These are phyloP conservation scores for Antheraea yamamai DNA, from an alignment of 2,888 invertebrate genomes.

Conservation along the genomic window DNA sequence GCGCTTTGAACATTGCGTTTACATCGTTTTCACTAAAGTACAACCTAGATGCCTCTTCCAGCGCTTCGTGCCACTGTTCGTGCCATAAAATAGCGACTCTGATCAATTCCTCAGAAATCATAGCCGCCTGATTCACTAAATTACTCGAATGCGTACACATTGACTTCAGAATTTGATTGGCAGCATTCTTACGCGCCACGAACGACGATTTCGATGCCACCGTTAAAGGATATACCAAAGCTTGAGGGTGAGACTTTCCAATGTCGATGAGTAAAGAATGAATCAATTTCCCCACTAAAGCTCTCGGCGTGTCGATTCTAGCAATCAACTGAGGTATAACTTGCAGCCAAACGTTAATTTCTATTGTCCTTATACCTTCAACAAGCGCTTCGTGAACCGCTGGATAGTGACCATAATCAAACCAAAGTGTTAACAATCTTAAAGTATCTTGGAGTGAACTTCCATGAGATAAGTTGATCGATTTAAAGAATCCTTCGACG, in stretches of 20 bases:
- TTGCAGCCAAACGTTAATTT: conserved; percentile 99
- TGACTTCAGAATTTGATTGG: conserved; percentile 95
- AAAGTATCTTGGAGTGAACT: conserved; percentile 98
- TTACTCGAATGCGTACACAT: conserved; percentile 97
- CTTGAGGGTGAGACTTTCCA: conserved; percentile 98
- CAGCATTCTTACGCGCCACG: conserved; percentile 91
- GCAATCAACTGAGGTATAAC: conserved; percentile 99
- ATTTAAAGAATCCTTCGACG: conserved; percentile 97
- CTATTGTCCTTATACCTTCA: conserved; percentile 95
- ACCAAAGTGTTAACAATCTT: conserved; percentile 97
- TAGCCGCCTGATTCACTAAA: conserved; percentile 96
- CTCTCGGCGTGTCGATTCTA: conserved; percentile 96
- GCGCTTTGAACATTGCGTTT: conserved; percentile 96
- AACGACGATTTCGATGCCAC: conserved; percentile 98
- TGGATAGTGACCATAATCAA: conserved; percentile 97
- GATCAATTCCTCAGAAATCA: conserved; percentile 98
- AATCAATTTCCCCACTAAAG: conserved; percentile 93
- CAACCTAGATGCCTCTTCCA: conserved; percentile 95
- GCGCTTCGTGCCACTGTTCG: conserved; percentile 99
- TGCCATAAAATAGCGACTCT: conserved; percentile 99
- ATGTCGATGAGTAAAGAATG: conserved; percentile 97
- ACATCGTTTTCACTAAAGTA: conserved; percentile 98
- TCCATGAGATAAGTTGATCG: conserved; percentile 94
- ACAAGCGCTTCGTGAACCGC: conserved; percentile 96
- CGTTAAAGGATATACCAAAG: conserved; percentile 97